Percentiles rank a stretch among this genome's conserved stretches.
phyloP scores from a whole-genome alignment of 2,113 vertebrate genomes.

The Pelvicachromis taeniatus region DNA sequence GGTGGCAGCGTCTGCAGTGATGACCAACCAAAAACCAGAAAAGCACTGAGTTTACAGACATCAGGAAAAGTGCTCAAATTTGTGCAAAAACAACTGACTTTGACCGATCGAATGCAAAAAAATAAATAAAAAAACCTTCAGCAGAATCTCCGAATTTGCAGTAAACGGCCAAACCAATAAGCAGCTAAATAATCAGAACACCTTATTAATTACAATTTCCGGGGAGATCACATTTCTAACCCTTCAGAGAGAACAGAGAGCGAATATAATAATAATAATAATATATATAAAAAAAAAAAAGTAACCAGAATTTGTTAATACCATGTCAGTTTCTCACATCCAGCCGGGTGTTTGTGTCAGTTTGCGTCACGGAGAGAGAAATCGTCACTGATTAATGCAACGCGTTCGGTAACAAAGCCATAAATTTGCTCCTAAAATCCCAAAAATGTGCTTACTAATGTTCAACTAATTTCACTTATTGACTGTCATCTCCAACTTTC shows the following conservation, averaged over 20 bases:
- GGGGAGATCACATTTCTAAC: background rate
- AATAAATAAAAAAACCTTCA: background rate
- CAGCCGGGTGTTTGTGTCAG: background rate
- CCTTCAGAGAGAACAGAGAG: background rate
- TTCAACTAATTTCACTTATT: background rate
- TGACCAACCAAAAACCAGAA: background rate
- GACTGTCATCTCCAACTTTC: background rate
- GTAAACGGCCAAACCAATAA: background rate
- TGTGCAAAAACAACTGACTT: constrained; percentile 64
- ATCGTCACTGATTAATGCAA: background rate
- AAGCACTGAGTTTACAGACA: constrained; percentile 26
- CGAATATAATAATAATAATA: background rate
- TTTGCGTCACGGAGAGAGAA: background rate
- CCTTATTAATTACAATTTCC: background rate
- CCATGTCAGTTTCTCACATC: background rate
- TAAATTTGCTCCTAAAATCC: background rate
- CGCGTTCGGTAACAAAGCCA: background rate
- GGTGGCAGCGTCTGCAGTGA: constrained; percentile 49
- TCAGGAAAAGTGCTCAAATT: constrained; percentile 73
- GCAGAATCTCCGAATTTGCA: background rate
- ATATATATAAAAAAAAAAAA: fast-evolving
- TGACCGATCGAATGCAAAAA: background rate
- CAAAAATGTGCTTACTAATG: background rate
- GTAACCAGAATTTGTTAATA: background rate
- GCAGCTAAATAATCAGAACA: background rate